Percentiles rank a stretch among this genome's conserved stretches.
Conservation (phyloP, 2,113 vertebrate species). For the Psophia crepitans region DNA sequence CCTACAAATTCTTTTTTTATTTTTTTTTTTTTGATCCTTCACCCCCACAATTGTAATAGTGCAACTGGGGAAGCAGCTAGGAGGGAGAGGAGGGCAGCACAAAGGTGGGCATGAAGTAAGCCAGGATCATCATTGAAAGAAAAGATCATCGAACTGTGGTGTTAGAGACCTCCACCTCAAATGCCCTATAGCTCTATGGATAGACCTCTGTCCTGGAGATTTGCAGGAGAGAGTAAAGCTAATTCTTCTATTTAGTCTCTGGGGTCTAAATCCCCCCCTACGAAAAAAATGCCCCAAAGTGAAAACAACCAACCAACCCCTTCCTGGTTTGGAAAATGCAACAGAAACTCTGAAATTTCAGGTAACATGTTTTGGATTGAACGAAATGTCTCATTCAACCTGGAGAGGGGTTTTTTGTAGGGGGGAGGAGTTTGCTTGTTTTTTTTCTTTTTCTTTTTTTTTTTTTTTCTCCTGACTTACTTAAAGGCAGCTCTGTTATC, state of each 20-base stretch:
- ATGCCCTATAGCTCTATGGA: not conserved
- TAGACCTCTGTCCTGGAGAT: not conserved
- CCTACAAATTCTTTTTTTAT: not conserved
- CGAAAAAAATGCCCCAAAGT: not conserved
- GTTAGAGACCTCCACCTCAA: not conserved
- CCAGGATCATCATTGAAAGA: not conserved
- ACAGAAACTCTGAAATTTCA: not conserved
- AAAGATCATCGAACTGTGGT: not conserved
- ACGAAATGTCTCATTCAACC: not conserved
- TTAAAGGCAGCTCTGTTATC: conserved; percentile 12
- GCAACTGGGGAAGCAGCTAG: not conserved
- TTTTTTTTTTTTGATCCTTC: not conserved
- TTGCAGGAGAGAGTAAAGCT: not conserved
- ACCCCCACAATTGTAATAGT: not conserved
- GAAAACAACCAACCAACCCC: not conserved
- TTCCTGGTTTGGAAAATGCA: not conserved
- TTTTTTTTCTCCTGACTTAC: not conserved
- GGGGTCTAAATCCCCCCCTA: not conserved
- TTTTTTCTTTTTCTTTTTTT: too few relatives aligned
- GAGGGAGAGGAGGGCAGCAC: not conserved
- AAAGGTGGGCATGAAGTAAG: not conserved
- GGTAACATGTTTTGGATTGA: not conserved
- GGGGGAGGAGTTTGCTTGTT: too few relatives aligned
- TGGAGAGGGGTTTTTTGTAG: not conserved
- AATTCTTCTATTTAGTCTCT: not conserved